Evolutionary conservation across 2,113 vertebrate species (phyloP), one percentile per base, ranked within the genome.

Genomic region (Hippocampus guttulatus): DNA sequence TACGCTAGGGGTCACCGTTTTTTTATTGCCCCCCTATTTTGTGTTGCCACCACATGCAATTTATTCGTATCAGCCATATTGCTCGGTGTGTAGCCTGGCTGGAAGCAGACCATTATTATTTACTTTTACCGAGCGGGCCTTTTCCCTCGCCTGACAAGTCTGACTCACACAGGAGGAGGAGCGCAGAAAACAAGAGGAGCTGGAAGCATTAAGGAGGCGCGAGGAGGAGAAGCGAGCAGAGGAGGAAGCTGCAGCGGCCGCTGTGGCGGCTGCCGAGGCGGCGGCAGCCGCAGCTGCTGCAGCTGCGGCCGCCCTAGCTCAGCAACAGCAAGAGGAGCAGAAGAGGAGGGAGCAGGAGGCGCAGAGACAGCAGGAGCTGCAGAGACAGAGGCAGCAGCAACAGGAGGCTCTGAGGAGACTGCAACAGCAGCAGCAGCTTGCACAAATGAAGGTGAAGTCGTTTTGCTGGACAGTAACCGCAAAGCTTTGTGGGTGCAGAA

Each of bases 351-450:
- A 97, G 79, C 94, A 95, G 82, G 95, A 96, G 87, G 92, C 79
- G 8, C 95, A 75, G 67, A 83, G 76, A 91, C 95, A 91, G 67
- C 91, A 88, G 78, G 91, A 92, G 63, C 86, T 94, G 0, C 92
- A 94, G 70, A 86, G 93, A 69, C 93, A 95, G 0, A 91, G 95
- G 75, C 95, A 95, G 65, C 95, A 96, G 67, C 95, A 96, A 82
- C 93, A 97, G 72, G 96, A 98, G 76, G 96, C 95, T 20, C 92
- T 98, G 21, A 92, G 96, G 33, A 92, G 96, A 57, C 86, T 98
- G 55, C 96, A 98, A 20, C 96, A 98, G 47, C 97, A 99, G 47
- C 97, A 99, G 75, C 97, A 98, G 77, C 92, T 99, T 43, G 97
- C 96, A 6, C 96, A 98, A 62, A 99, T 99, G 95, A 99, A 98